Percentiles rank a stretch among this genome's conserved stretches.
These are phyloP conservation scores for Sicus ferrugineus DNA, from an alignment of 2,888 invertebrate species.

Conservation along the genomic window DNA sequence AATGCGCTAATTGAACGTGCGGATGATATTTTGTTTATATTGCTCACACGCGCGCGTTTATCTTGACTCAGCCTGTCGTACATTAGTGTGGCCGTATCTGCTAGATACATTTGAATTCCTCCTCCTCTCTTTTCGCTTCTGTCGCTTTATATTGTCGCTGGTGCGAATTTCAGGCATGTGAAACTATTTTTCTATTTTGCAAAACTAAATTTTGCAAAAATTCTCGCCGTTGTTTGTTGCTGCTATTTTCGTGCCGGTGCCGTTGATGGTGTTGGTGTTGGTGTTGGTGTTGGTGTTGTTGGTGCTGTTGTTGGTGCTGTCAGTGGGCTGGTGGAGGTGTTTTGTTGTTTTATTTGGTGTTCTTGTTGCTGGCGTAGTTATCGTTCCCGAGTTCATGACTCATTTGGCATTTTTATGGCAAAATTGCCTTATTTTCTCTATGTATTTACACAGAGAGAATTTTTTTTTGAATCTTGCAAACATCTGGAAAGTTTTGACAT, in stretches of 20 bases:
- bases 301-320: constrained; percentile 22
- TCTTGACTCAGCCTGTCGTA: neutral
- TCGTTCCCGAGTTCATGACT: constrained; percentile 41
- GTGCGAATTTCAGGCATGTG: constrained; percentile 7
- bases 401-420: constrained; percentile 46
- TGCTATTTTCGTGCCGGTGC: neutral
- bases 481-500: too few species aligned
- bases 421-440: constrained; percentile 44
- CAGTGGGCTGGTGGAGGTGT: neutral
- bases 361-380: neutral
- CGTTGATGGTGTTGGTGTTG: neutral
- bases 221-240: neutral
- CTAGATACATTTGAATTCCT: constrained; percentile 13
- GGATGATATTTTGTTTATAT: constrained; percentile 45
- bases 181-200: constrained; percentile 18
- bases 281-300: too few species aligned
- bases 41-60: neutral
- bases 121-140: neutral
- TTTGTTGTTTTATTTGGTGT: neutral
- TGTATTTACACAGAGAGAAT: too few species aligned
- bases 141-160: neutral
- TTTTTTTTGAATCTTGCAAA: too few species aligned
- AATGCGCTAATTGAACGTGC: constrained; percentile 51
- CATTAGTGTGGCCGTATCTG: constrained; percentile 6
- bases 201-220: too few species aligned